These are phyloP conservation scores for Pandemis cinnamomeana DNA, from an alignment of 2,888 invertebrate species.

Conservation along the genomic window DNA sequence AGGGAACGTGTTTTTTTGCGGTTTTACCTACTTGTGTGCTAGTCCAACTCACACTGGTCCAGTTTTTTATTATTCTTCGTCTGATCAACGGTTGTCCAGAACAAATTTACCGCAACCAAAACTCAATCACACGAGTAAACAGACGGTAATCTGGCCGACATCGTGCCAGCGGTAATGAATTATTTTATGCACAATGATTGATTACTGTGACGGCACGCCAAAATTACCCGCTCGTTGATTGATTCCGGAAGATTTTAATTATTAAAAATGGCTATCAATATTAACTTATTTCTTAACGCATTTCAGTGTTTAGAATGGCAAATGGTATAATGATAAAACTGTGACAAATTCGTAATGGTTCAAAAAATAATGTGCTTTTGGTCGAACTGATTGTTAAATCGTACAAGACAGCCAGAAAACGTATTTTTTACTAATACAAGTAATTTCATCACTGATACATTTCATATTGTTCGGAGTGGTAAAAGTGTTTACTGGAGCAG, in stretches of 20 bases:
- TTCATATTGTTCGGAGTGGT: slow-evolving; percentile 2
- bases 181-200: slow-evolving; percentile 33
- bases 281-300: background rate
- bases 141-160: slow-evolving; percentile 47
- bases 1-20: no score
- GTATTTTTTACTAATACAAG: background rate
- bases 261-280: background rate
- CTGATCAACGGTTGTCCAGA: slow-evolving; percentile 44
- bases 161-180: slow-evolving; percentile 41
- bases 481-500: slow-evolving; percentile 9
- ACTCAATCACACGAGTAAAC: slow-evolving; percentile 69
- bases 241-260: slow-evolving; percentile 10
- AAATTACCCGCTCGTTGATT: slow-evolving; percentile 15
- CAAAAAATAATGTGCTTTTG: background rate
- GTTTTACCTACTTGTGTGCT: no score
- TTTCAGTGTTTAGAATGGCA: background rate
- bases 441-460: slow-evolving; percentile 4
- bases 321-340: no score
- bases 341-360: no score
- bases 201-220: slow-evolving; percentile 18
- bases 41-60: no score
- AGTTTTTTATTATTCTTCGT: background rate
- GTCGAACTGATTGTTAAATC: background rate
- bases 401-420: background rate
- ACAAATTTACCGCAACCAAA: slow-evolving; percentile 65